These are phyloP conservation scores for Physocephala rufipes DNA, from an alignment of 2,888 invertebrate genomes.

Conservation along the genomic window DNA sequence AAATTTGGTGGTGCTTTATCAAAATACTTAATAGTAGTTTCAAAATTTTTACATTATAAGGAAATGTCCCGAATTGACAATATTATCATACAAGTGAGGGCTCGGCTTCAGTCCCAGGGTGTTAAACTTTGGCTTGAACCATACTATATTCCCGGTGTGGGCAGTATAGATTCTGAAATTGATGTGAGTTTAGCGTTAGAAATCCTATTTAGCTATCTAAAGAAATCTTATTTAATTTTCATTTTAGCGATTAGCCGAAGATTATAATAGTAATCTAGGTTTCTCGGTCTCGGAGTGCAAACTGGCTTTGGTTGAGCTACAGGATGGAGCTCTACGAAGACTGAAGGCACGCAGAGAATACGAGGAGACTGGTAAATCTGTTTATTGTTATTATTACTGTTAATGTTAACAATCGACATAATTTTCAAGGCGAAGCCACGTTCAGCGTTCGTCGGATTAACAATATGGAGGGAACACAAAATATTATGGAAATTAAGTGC, in stretches of 20 bases:
- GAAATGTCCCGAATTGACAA: constrained; percentile 68
- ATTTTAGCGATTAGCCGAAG: constrained; percentile 71
- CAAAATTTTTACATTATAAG: not conserved
- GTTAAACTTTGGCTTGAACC: constrained; percentile 82
- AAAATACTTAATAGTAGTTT: not conserved
- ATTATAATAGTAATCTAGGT: constrained; percentile 70
- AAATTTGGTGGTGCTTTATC: not conserved
- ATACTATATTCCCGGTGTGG: constrained; percentile 69
- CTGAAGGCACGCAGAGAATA: constrained; percentile 76
- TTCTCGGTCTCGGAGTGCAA: constrained; percentile 68
- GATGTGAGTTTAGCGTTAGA: constrained; percentile 52
- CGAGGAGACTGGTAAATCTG: constrained; percentile 68
- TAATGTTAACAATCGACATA: not conserved
- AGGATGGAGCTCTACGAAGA: constrained; percentile 76
- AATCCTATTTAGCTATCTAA: not conserved
- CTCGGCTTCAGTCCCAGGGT: constrained; percentile 73
- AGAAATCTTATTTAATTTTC: too few species aligned
- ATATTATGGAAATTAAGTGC: constrained; percentile 70
- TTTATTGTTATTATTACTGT: not conserved
- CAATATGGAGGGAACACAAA: constrained; percentile 66
- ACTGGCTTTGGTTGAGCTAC: constrained; percentile 71
- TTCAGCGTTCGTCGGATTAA: constrained; percentile 74
- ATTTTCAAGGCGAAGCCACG: constrained; percentile 72
- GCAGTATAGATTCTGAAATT: constrained; percentile 64
- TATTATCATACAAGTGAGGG: constrained; percentile 73